Conservation (phyloP, 2,113 vertebrate genomes). For the Mus spicilegus region DNA sequence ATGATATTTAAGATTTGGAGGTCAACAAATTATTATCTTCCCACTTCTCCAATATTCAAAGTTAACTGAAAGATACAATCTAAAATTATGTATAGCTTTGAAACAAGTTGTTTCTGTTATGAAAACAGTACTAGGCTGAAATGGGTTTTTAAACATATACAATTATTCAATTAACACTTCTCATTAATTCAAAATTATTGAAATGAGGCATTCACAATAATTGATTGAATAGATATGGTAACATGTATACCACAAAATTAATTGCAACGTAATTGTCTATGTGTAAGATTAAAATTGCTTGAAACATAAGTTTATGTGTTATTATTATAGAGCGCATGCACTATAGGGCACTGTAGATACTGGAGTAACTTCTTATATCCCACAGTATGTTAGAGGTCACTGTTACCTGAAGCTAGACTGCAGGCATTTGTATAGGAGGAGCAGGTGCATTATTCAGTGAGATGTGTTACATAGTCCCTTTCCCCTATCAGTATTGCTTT, state of each 20-base stretch:
- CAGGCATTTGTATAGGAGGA: not conserved
- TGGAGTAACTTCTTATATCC: not conserved
- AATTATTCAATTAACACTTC: not conserved
- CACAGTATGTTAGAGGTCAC: not conserved
- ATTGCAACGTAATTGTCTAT: constrained; percentile 1
- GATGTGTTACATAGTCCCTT: too few relatives aligned
- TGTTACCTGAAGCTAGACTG: not conserved
- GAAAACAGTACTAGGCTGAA: not conserved
- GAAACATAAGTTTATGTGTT: constrained; percentile 19
- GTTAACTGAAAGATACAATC: not conserved
- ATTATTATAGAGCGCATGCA: not conserved
- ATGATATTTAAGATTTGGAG: not conserved
- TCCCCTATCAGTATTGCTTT: not conserved
- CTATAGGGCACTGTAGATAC: not conserved
- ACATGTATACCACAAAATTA: not conserved
- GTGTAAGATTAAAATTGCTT: not conserved
- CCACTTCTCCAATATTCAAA: not conserved
- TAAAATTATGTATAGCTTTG: not conserved
- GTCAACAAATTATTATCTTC: not conserved
- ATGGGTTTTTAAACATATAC: constrained; percentile 13
- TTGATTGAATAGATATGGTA: constrained; percentile 49
- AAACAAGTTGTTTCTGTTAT: not conserved
- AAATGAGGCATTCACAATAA: constrained; percentile 20
- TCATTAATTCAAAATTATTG: constrained; percentile 47
- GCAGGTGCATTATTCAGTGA: not conserved